Conservation (phyloP, 2,888 invertebrate genomes). For the Lycia hirtaria region DNA sequence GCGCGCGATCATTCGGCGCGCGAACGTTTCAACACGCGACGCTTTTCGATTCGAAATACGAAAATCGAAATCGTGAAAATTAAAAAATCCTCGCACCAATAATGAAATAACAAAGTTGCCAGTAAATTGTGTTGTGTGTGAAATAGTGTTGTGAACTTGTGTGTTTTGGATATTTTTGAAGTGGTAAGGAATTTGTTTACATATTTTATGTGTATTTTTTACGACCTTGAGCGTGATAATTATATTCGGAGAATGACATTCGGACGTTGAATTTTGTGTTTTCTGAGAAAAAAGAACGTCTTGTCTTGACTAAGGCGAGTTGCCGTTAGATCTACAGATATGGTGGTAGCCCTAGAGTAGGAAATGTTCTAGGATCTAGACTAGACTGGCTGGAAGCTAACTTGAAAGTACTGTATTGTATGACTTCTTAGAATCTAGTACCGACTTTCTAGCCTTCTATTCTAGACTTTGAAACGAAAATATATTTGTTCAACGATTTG, state of each 20-base stretch:
- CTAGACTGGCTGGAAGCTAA: slow-evolving; percentile 40
- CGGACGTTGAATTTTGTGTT: slow-evolving; percentile 28
- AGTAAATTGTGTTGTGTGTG: slow-evolving; percentile 39
- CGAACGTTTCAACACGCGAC: slow-evolving; percentile 64
- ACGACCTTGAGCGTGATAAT: slow-evolving; percentile 37
- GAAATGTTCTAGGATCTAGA: slow-evolving; percentile 45
- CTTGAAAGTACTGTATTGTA: slow-evolving; percentile 45
- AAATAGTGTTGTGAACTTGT: slow-evolving; percentile 28
- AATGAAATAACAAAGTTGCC: slow-evolving; percentile 51
- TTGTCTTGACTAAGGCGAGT: slow-evolving; percentile 46
- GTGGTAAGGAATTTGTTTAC: slow-evolving; percentile 31
- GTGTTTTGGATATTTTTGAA: slow-evolving; percentile 28
- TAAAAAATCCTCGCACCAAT: slow-evolving; percentile 46
- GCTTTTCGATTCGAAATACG: slow-evolving; percentile 53
- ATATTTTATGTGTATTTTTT: slow-evolving; percentile 33
- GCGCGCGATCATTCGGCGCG: slow-evolving; percentile 74
- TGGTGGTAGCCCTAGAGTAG: slow-evolving; percentile 40
- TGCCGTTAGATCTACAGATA: slow-evolving; percentile 53
- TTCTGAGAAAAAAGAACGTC: slow-evolving; percentile 44
- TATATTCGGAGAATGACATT: slow-evolving; percentile 31
- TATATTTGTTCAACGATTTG: neutral
- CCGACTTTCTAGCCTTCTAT: slow-evolving; percentile 28
- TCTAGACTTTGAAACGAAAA: slow-evolving; percentile 1
- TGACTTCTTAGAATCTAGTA: slow-evolving; percentile 7
- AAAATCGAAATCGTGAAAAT: slow-evolving; percentile 40